phyloP scores from a whole-genome alignment of 2,888 invertebrate genomes.

The Drepanosiphum platanoidis region DNA sequence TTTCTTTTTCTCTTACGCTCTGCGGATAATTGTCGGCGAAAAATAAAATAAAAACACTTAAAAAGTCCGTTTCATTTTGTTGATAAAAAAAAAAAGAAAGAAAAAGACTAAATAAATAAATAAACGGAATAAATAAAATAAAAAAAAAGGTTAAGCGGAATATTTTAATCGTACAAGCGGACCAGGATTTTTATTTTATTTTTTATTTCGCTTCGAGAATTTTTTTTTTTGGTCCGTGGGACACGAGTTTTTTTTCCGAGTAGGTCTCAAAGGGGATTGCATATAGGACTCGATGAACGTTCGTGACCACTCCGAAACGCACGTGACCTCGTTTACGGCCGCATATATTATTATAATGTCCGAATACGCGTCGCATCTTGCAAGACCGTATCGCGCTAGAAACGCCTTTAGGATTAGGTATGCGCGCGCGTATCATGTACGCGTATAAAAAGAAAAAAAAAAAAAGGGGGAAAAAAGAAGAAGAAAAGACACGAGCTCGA shows the following conservation, averaged over 20 bases:
- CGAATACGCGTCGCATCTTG: background rate
- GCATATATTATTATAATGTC: conserved; percentile 48
- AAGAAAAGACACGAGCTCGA: background rate
- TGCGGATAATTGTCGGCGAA: conserved; percentile 12
- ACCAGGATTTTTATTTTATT: conserved; percentile 6
- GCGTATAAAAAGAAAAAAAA: too few species aligned
- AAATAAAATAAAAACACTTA: conserved; percentile 23
- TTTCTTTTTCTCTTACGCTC: background rate
- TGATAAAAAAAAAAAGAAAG: conserved; percentile 20
- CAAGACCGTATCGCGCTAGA: background rate
- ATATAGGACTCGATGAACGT: conserved; percentile 25
- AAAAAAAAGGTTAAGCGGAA: conserved; percentile 28
- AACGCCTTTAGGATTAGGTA: conserved; percentile 16
- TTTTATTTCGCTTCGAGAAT: conserved; percentile 38
- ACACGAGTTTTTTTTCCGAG: conserved; percentile 12
- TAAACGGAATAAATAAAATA: conserved; percentile 15
- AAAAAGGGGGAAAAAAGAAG: too few species aligned
- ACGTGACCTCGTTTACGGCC: conserved; percentile 50
- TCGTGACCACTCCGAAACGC: conserved; percentile 54
- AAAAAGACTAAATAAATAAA: conserved; percentile 15
- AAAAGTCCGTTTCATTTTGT: conserved; percentile 31
- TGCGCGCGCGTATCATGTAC: background rate
- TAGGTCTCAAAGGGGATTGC: conserved; percentile 49
- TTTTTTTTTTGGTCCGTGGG: conserved; percentile 30
- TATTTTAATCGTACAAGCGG: conserved; percentile 18